Evolutionary conservation across 2,888 invertebrate species (phyloP).

Genomic region (Salticus scenicus): DNA sequence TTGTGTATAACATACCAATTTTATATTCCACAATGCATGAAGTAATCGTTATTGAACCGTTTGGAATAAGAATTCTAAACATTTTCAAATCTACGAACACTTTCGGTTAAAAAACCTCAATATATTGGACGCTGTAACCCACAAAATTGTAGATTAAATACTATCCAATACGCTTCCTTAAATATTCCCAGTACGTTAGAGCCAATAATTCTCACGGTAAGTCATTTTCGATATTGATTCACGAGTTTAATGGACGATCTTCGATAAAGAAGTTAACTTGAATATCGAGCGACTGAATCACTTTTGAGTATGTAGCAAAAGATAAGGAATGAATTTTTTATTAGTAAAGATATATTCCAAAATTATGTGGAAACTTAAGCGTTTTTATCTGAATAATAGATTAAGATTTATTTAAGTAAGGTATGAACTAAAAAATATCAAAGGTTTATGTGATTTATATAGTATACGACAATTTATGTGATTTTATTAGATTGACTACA

Average conservation of each 20-base stretch:
- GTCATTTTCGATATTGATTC: not conserved
- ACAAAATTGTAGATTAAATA: not conserved
- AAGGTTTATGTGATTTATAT: too few relatives aligned
- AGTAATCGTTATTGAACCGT: too few relatives aligned
- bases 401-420: too few relatives aligned
- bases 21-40: too few relatives aligned
- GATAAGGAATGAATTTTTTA: conserved; percentile 8
- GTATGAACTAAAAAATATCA: too few relatives aligned
- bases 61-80: too few relatives aligned
- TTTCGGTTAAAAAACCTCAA: too few relatives aligned
- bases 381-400: too few relatives aligned
- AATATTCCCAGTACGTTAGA: not conserved
- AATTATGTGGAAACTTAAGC: too few relatives aligned
- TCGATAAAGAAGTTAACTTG: not conserved
- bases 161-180: not conserved
- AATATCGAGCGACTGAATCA: not conserved
- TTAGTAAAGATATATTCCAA: not conserved
- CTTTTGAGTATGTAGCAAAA: not conserved
- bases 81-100: not conserved
- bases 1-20: too few relatives aligned
- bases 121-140: not conserved
- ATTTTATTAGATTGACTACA: too few relatives aligned
- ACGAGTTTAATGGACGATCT: not conserved
- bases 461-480: too few relatives aligned
- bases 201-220: not conserved